These are phyloP conservation scores for Tichodroma muraria DNA, from an alignment of 2,113 vertebrate species.

Conservation along the genomic window DNA sequence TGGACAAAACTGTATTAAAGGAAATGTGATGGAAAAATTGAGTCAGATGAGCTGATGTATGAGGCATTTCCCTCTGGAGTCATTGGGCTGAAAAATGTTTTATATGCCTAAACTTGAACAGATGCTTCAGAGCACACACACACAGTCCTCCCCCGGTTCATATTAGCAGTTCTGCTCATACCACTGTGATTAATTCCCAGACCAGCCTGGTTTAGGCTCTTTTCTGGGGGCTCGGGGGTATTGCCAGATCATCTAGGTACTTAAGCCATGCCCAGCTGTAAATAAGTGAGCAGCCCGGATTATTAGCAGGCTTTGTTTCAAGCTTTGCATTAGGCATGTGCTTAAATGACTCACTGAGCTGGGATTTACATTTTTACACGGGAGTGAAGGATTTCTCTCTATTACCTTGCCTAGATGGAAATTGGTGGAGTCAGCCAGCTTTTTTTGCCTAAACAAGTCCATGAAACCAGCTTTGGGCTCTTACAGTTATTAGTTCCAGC, in stretches of 20 bases:
- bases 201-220: not conserved
- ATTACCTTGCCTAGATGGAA: conserved; percentile 5
- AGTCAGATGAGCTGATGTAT: conserved; percentile 65
- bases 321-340: not conserved
- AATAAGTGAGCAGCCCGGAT: not conserved
- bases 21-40: conserved; percentile 70
- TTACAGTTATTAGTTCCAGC: conserved; percentile 22
- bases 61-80: conserved; percentile 62
- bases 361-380: not conserved
- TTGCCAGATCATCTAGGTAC: conserved; percentile 12
- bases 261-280: not conserved
- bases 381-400: not conserved
- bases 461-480: not conserved
- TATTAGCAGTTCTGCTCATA: not conserved
- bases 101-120: conserved; percentile 61
- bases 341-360: not conserved
- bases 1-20: conserved; percentile 32
- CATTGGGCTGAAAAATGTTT: conserved; percentile 57
- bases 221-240: not conserved
- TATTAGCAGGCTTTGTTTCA: not conserved
- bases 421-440: not conserved
- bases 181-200: not conserved
- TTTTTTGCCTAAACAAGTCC: conserved; percentile 12
- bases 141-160: not conserved
- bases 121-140: conserved; percentile 22